Evolutionary conservation across 1,140 invertebrate species (phyloP).

Genomic region (Dufourea novaeangliae): DNA sequence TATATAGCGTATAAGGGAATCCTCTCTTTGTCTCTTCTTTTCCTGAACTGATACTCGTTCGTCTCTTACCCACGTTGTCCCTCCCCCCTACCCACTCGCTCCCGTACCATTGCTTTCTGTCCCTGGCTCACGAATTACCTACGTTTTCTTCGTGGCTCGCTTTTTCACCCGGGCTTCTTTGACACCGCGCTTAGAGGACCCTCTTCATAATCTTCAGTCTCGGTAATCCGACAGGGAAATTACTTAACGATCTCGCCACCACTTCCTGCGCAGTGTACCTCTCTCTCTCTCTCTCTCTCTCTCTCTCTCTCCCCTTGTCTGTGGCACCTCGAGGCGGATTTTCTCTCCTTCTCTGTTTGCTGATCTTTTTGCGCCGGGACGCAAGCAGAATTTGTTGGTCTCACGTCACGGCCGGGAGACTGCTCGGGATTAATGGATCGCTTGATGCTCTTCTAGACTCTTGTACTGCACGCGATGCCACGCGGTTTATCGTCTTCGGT

Average conservation of each 20-base stretch:
- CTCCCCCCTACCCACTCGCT: no score
- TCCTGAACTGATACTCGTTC: no score
- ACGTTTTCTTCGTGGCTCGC: slow-evolving; percentile 9
- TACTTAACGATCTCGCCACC: slow-evolving; percentile 50
- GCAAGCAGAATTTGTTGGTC: neutral
- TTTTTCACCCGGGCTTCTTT: neutral
- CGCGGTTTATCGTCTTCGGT: neutral
- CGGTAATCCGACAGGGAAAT: slow-evolving; percentile 55
- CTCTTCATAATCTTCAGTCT: slow-evolving; percentile 25
- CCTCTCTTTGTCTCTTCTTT: neutral
- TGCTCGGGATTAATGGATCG: neutral
- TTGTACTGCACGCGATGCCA: neutral
- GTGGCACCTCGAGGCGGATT: no score
- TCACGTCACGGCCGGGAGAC: neutral
- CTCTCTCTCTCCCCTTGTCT: no score
- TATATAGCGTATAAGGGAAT: neutral
- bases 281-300: no score
- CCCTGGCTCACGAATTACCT: slow-evolving; percentile 5
- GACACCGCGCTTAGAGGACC: slow-evolving; percentile 16
- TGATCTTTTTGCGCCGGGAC: slow-evolving; percentile 15
- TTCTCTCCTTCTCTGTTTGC: no score
- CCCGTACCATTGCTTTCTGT: neutral
- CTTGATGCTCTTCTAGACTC: neutral
- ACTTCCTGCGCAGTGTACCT: slow-evolving; percentile 26
- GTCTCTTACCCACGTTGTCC: neutral